Conservation (phyloP, 2,888 invertebrate species). For the Apotomis turbidana region DNA sequence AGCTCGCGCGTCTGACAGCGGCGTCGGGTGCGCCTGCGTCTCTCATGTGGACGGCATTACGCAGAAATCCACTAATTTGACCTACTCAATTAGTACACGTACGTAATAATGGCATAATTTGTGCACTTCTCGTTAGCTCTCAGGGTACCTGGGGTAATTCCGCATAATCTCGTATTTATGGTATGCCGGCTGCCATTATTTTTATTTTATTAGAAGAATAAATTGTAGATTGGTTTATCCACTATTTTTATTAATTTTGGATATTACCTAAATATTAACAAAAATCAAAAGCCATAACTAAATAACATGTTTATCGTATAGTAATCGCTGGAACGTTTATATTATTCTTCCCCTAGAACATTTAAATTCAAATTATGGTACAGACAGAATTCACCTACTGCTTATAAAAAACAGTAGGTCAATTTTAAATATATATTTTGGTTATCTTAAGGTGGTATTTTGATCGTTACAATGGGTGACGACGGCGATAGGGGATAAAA, state of each 20-base stretch:
- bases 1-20: conserved; percentile 39
- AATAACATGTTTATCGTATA: no score
- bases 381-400: no score
- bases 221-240: background rate
- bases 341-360: no score
- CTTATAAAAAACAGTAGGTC: no score
- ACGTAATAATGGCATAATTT: conserved; percentile 39
- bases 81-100: conserved; percentile 40
- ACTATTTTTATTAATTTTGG: background rate
- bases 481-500: no score
- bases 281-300: no score
- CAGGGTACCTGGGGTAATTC: conserved; percentile 7
- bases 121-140: conserved; percentile 29
- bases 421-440: no score
- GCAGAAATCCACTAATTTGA: conserved; percentile 49
- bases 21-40: conserved; percentile 15
- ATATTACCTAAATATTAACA: background rate
- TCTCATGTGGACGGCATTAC: conserved; percentile 43
- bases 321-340: no score
- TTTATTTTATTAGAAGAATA: conserved; percentile 5
- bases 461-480: no score
- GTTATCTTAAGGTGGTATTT: no score
- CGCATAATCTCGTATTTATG: conserved; percentile 16
- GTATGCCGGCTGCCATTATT: background rate
- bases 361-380: no score